A percentile compares a stretch with the other conserved stretches of the same genome.
Conservation (phyloP, 2,888 invertebrate species). For the Lasiommata megera region DNA sequence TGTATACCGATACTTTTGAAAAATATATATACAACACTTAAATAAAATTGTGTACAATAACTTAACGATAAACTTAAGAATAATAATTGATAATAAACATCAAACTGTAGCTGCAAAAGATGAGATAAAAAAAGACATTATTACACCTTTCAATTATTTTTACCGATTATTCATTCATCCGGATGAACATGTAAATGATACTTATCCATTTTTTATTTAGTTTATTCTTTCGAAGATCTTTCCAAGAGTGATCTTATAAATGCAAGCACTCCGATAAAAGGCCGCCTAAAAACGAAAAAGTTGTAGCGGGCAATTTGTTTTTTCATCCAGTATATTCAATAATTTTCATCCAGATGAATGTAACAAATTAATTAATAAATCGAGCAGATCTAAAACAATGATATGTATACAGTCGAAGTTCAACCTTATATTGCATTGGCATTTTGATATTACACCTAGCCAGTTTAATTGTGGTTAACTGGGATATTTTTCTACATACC, state of each 20-base stretch:
- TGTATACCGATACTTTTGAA: neutral
- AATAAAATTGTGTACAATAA: slow-evolving; percentile 1
- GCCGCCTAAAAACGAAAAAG: neutral
- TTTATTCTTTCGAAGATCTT: too few relatives aligned
- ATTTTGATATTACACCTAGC: too few relatives aligned
- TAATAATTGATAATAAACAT: neutral
- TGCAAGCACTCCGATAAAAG: too few relatives aligned
- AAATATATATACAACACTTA: slow-evolving; percentile 3
- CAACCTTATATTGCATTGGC: neutral
- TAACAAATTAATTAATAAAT: neutral
- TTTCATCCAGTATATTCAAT: neutral
- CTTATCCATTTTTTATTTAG: too few relatives aligned
- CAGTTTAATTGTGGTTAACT: neutral
- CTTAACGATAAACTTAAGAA: neutral
- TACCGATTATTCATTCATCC: neutral
- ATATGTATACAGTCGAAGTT: neutral
- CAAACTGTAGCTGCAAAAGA: neutral
- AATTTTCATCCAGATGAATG: neutral
- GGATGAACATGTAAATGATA: neutral
- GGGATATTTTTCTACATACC: neutral
- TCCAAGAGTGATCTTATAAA: too few relatives aligned
- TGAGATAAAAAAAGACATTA: neutral
- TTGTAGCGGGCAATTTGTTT: too few relatives aligned
- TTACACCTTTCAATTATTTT: neutral
- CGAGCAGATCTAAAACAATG: neutral